These are phyloP conservation scores for Pachymerium ferrugineum DNA, from an alignment of 2,888 invertebrate species.

Conservation along the genomic window DNA sequence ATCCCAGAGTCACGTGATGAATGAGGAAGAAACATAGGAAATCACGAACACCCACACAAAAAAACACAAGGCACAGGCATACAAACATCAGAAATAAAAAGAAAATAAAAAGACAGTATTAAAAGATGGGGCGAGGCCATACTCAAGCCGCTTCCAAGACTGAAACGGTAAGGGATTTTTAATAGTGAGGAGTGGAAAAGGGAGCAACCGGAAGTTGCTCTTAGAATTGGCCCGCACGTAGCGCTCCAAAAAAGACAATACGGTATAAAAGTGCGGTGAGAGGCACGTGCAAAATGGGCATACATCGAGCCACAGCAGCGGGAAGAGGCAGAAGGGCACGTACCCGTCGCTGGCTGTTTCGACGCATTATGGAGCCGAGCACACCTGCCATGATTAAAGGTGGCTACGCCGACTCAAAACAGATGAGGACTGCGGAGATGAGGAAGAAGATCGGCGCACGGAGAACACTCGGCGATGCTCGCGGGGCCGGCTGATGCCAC, in stretches of 20 bases:
- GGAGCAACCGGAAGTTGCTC: neutral
- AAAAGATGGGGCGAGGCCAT: constrained; percentile 6
- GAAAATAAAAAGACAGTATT: neutral
- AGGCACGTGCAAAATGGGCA: constrained; percentile 24
- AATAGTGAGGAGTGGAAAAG: constrained; percentile 19
- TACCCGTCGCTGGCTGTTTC: constrained; percentile 37
- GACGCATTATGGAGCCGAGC: constrained; percentile 37
- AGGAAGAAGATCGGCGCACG: constrained; percentile 1
- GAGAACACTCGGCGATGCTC: neutral
- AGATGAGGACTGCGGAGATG: constrained; percentile 21
- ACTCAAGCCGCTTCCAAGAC: constrained; percentile 17
- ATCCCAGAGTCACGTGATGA: constrained; percentile 12
- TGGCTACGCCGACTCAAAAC: constrained; percentile 25
- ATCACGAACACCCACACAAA: constrained; percentile 24
- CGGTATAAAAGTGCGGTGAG: constrained; percentile 11
- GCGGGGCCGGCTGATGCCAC: neutral
- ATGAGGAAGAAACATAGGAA: constrained; percentile 8
- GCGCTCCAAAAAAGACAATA: constrained; percentile 19
- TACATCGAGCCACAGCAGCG: constrained; percentile 25
- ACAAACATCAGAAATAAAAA: neutral
- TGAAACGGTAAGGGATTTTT: neutral
- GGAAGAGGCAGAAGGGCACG: constrained; percentile 29
- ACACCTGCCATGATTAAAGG: constrained; percentile 36
- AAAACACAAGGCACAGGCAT: constrained; percentile 25
- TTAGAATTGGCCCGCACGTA: constrained; percentile 21